These are phyloP conservation scores for Euclidia mi DNA, from an alignment of 2,888 invertebrate genomes.

Conservation along the genomic window DNA sequence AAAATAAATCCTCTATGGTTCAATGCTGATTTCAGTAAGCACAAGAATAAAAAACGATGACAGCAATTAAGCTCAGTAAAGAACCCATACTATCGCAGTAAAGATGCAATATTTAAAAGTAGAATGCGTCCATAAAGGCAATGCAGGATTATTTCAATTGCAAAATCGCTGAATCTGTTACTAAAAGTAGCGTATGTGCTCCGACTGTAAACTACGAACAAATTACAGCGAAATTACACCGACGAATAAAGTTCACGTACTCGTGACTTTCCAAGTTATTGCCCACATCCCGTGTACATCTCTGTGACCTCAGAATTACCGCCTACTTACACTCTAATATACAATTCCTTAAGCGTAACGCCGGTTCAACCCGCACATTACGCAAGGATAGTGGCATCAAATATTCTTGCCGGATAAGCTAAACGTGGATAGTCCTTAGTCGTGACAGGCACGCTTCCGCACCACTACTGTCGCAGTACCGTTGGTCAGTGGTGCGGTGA, in stretches of 20 bases:
- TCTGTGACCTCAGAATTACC: conserved; percentile 10
- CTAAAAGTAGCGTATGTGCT: too few species aligned
- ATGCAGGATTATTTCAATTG: too few species aligned
- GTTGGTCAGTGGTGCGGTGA: conserved; percentile 65
- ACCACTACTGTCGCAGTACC: conserved; percentile 46
- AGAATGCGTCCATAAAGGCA: too few species aligned
- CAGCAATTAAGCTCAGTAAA: too few species aligned
- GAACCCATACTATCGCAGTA: too few species aligned
- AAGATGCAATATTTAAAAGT: too few species aligned
- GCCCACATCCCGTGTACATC: not conserved
- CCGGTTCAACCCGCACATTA: conserved; percentile 36
- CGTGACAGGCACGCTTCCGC: conserved; percentile 54
- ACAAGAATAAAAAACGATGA: too few species aligned
- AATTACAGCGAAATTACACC: too few species aligned
- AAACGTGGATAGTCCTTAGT: conserved; percentile 42
- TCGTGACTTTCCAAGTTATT: conserved; percentile 1
- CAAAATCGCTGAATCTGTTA: too few species aligned
- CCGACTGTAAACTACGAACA: too few species aligned
- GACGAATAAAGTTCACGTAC: not conserved
- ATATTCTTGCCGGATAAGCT: conserved; percentile 62
- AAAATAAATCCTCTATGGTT: too few species aligned
- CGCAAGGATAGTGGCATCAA: conserved; percentile 56
- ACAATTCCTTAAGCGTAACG: conserved; percentile 44
- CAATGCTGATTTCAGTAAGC: too few species aligned
- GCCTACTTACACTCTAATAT: conserved; percentile 28